phyloP scores from a whole-genome alignment of 2,888 invertebrate species.

The Acrocera orbiculus region DNA sequence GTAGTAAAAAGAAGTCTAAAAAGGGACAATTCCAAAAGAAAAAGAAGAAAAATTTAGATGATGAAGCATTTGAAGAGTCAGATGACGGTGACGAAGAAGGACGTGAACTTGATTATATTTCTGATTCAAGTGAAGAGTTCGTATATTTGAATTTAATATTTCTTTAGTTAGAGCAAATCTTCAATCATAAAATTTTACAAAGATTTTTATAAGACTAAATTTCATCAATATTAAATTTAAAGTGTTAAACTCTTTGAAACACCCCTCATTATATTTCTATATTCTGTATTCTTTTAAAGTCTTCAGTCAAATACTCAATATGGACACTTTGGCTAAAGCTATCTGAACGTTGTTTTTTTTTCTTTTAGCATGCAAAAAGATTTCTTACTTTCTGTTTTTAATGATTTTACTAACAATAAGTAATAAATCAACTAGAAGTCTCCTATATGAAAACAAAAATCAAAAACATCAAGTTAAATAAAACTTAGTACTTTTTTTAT shows the following conservation, averaged over 20 bases:
- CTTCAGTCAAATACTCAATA: neutral
- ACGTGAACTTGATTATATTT: constrained; percentile 84
- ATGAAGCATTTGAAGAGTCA: constrained; percentile 88
- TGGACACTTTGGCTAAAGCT: no score
- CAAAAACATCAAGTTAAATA: neutral
- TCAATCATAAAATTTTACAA: neutral
- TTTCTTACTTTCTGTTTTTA: no score
- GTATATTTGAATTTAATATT: no score
- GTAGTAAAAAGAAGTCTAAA: constrained; percentile 46
- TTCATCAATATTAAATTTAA: no score
- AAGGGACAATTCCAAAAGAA: constrained; percentile 41
- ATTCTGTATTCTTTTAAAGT: neutral
- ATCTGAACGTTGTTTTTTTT: no score
- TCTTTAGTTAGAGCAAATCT: no score
- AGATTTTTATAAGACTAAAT: neutral
- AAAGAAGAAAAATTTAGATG: constrained; percentile 65
- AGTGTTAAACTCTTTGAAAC: no score
- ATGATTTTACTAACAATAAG: no score
- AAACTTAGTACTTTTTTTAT: neutral
- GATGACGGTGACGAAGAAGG: constrained; percentile 97
- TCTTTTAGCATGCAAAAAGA: no score
- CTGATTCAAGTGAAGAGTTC: constrained; percentile 62
- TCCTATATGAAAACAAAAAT: constrained; percentile 1
- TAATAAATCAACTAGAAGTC: no score
- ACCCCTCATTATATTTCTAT: no score